These are phyloP conservation scores for Amazona guildingii DNA, from an alignment of 2,113 vertebrate genomes.

Conservation along the genomic window DNA sequence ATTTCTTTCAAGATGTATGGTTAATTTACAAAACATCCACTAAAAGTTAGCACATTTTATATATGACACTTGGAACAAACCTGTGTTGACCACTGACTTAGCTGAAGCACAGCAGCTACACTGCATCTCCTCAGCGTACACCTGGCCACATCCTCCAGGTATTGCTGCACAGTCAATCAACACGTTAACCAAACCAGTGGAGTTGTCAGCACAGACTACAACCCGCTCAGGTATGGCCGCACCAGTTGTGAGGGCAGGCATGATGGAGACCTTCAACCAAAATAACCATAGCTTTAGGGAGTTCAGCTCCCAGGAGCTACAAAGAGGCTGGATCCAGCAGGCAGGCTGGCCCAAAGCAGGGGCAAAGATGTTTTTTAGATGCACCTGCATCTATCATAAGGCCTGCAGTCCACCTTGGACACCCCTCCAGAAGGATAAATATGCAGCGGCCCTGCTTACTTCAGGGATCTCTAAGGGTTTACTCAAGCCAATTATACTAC, in stretches of 20 bases:
- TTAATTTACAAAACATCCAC: background rate
- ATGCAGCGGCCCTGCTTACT: background rate
- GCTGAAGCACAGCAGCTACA: rapidly evolving
- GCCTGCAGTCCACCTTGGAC: background rate
- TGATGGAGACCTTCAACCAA: background rate
- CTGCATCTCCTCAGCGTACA: background rate
- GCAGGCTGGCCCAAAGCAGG: background rate
- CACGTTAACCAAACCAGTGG: background rate
- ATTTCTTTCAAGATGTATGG: background rate
- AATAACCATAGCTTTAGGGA: background rate
- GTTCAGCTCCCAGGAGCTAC: background rate
- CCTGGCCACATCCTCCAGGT: background rate
- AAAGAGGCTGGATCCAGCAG: background rate
- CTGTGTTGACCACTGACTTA: rapidly evolving
- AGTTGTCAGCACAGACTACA: background rate
- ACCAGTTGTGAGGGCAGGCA: background rate
- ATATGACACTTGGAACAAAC: background rate
- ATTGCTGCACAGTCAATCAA: background rate
- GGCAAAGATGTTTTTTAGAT: background rate
- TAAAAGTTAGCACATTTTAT: background rate
- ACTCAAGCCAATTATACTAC: background rate
- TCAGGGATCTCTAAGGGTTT: background rate
- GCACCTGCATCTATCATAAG: background rate
- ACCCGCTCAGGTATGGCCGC: background rate
- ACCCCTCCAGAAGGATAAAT: background rate